Percentiles rank a stretch among this genome's conserved stretches.
These are phyloP conservation scores for Arge pagana DNA, from an alignment of 2,888 invertebrate species.

Conservation along the genomic window DNA sequence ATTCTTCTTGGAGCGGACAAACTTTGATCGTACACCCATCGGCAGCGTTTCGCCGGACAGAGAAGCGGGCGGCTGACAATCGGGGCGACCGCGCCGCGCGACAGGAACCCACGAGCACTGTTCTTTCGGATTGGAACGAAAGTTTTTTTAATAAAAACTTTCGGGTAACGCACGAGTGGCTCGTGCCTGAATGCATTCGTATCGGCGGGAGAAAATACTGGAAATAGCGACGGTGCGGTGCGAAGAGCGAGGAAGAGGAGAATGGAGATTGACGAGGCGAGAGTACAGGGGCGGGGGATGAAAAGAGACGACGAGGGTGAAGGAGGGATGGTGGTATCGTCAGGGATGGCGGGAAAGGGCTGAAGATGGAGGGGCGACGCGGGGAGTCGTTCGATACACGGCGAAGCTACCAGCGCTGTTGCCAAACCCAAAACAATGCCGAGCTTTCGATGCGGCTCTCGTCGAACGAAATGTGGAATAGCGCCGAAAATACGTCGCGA, in stretches of 20 bases:
- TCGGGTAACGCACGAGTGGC: conserved; percentile 4
- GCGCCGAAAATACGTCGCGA: no score
- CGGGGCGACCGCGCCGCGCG: neutral
- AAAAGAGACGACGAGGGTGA: neutral
- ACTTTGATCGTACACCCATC: no score
- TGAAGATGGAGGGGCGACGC: conserved; percentile 15
- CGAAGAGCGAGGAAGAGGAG: no score
- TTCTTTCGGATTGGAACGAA: conserved; percentile 4
- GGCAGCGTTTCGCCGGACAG: no score
- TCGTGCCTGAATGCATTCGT: conserved; percentile 10
- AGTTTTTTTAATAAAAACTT: conserved; percentile 18
- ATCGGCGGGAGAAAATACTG: conserved; percentile 9
- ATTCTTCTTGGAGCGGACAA: no score
- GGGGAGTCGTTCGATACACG: conserved; percentile 21
- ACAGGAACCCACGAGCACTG: neutral
- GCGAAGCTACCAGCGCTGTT: conserved; percentile 20
- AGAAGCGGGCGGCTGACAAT: neutral
- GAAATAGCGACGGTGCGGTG: neutral
- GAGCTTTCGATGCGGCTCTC: conserved; percentile 5
- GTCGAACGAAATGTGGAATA: no score
- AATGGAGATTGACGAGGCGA: neutral
- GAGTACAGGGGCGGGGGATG: conserved; percentile 6
- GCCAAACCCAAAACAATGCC: conserved; percentile 21
- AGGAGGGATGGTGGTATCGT: neutral
- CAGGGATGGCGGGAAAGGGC: neutral